Evolutionary conservation across 2,888 invertebrate genomes (phyloP).

Genomic region (Pterostichus niger): DNA sequence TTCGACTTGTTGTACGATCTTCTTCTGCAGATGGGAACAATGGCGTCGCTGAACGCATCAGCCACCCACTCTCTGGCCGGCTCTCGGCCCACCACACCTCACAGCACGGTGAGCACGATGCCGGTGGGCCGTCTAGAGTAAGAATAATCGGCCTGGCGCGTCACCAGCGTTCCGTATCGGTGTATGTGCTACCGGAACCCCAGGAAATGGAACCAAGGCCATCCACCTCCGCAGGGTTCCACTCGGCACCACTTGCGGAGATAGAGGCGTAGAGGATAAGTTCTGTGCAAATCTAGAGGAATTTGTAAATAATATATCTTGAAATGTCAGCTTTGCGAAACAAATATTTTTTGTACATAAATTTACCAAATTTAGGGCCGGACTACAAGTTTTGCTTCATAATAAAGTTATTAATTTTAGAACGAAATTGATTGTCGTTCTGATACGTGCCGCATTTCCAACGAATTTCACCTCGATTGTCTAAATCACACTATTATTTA

Average conservation of each 20-base stretch:
- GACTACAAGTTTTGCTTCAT: no score
- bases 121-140: constrained; percentile 80
- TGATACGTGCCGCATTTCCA: no score
- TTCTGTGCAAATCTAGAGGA: not conserved
- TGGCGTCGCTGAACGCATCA: constrained; percentile 91
- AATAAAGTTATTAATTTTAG: no score
- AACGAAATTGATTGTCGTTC: no score
- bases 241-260: constrained; percentile 66
- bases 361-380: no score
- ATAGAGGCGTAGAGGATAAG: not conserved
- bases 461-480: no score
- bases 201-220: constrained; percentile 3
- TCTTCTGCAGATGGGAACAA: constrained; percentile 89
- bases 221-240: constrained; percentile 67
- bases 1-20: no score
- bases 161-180: constrained; percentile 63
- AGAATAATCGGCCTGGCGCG: constrained; percentile 72
- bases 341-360: no score
- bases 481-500: no score
- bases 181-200: constrained; percentile 37
- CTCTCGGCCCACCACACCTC: constrained; percentile 93
- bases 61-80: constrained; percentile 93
- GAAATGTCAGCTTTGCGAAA: no score
- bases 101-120: constrained; percentile 94
- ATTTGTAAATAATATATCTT: not conserved